Percentiles rank a stretch among this genome's conserved stretches.
Conservation (phyloP, 2,113 vertebrate genomes). For the Motacilla tschutschensis region DNA sequence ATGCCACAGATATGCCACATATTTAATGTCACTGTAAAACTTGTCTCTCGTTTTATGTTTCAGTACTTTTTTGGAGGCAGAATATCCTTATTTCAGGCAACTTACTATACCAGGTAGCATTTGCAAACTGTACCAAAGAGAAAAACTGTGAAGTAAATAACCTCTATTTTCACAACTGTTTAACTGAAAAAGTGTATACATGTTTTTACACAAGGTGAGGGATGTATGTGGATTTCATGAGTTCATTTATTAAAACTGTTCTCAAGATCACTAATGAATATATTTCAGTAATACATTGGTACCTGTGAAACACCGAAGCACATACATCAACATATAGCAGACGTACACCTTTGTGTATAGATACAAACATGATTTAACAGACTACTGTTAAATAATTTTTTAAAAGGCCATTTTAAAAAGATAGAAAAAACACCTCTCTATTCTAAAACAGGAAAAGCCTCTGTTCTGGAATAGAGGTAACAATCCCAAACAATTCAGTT, state of each 20-base stretch:
- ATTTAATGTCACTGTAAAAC: not conserved
- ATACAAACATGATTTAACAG: not conserved
- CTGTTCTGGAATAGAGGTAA: not conserved
- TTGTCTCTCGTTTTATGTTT: not conserved
- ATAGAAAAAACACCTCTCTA: not conserved
- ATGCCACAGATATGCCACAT: not conserved
- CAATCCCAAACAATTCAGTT: not conserved
- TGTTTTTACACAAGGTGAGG: not conserved
- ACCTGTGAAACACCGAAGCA: not conserved
- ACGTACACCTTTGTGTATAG: fast-evolving
- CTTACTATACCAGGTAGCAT: not conserved
- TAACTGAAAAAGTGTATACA: not conserved
- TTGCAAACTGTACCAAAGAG: not conserved
- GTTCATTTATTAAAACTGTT: not conserved
- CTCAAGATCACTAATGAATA: not conserved
- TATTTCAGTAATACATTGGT: not conserved
- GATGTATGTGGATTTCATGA: not conserved
- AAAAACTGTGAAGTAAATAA: not conserved
- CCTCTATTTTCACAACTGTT: not conserved
- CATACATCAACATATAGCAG: fast-evolving
- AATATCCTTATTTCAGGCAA: not conserved
- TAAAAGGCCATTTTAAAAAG: not conserved
- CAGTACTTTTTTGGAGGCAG: not conserved
- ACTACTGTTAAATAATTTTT: fast-evolving
- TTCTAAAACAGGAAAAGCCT: not conserved